These are phyloP conservation scores for Cherax quadricarinatus DNA, from an alignment of 1,140 invertebrate genomes.

Conservation along the genomic window DNA sequence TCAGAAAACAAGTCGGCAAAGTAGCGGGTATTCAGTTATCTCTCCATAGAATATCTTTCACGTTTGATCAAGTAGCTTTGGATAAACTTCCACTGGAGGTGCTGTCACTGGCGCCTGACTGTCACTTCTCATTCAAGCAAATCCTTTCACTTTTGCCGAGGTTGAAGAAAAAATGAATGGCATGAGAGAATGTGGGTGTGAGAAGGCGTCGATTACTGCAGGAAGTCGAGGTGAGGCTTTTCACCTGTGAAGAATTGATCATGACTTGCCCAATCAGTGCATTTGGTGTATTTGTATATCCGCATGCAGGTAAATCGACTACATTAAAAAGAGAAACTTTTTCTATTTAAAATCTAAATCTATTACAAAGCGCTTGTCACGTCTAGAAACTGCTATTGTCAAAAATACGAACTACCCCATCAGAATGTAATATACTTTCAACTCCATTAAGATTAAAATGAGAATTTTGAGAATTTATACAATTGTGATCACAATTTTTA, in stretches of 20 bases:
- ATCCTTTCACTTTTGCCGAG: slow-evolving; percentile 11
- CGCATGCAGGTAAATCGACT: not conserved
- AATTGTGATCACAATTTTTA: no score
- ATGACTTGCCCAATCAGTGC: not conserved
- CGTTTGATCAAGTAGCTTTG: not conserved
- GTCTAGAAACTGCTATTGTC: no score
- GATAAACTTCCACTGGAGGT: not conserved
- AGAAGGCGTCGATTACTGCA: not conserved
- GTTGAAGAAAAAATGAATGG: not conserved
- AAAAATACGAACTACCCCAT: no score
- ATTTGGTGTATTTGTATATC: not conserved
- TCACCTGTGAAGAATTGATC: not conserved
- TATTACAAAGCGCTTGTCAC: no score
- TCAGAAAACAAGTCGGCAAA: no score
- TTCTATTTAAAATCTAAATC: not conserved
- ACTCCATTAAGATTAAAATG: no score
- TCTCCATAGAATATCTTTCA: not conserved
- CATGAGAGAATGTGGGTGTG: not conserved
- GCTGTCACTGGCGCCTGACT: not conserved
- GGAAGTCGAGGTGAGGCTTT: slow-evolving; percentile 1
- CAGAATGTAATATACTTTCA: no score
- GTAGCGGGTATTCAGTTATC: no score
- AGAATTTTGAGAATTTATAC: no score
- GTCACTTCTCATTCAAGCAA: not conserved
- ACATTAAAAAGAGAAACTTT: not conserved